Percentiles rank a stretch among this genome's conserved stretches.
Evolutionary conservation across 2,113 vertebrate species (phyloP).

Genomic region (Eretmochelys imbricata): DNA sequence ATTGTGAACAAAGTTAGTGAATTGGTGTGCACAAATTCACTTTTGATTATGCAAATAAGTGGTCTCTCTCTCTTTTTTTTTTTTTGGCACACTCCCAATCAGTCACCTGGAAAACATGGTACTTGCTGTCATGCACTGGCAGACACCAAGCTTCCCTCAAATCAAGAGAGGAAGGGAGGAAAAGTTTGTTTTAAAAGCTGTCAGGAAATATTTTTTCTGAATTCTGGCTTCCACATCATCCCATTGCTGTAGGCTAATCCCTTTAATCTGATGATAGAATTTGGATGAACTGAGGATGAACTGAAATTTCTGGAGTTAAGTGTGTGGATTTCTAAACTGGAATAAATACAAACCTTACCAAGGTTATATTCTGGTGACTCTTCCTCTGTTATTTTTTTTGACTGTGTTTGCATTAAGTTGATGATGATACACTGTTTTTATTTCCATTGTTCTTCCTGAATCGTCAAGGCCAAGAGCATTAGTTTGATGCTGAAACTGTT

Average conservation of each 20-base stretch:
- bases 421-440: neutral
- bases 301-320: constrained; percentile 34
- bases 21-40: neutral
- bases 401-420: constrained; percentile 11
- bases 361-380: constrained; percentile 34
- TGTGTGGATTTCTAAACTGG: constrained; percentile 36
- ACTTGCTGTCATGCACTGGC: neutral
- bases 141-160: neutral
- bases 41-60: neutral
- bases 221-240: constrained; percentile 17
- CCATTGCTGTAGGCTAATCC: neutral
- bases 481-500: constrained; percentile 52
- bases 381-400: neutral
- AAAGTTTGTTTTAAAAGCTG: neutral
- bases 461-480: neutral
- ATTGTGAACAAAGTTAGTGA: neutral
- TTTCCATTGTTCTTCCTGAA: constrained; percentile 1
- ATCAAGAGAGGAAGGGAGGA: neutral
- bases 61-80: neutral
- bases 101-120: neutral
- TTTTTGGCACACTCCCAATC: neutral
- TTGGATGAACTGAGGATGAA: constrained; percentile 21
- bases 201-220: constrained; percentile 13
- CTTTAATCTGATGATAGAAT: neutral
- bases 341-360: constrained; percentile 6